Evolutionary conservation across 2,113 vertebrate genomes (phyloP).

Genomic region (Microtus montanus): DNA sequence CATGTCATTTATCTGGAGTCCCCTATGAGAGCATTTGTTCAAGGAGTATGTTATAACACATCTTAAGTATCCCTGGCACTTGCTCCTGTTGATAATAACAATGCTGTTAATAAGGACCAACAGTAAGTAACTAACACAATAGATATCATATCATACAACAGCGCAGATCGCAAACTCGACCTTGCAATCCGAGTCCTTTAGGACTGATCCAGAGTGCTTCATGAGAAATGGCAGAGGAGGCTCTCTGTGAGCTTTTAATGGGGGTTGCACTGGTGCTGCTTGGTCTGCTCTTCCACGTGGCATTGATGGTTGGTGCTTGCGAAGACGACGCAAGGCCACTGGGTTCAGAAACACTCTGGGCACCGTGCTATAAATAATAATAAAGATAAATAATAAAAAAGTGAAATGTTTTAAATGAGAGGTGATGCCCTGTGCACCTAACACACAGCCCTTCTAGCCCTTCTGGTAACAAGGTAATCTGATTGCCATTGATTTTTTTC

Average conservation of each 20-base stretch:
- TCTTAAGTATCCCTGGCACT: background rate
- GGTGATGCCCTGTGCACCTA: conserved; percentile 92
- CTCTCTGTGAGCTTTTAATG: background rate
- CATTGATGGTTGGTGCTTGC: conserved; percentile 45
- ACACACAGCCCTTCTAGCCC: conserved; percentile 91
- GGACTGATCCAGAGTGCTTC: background rate
- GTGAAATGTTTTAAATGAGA: conserved; percentile 90
- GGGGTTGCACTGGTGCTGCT: background rate
- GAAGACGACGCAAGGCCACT: conserved; percentile 72
- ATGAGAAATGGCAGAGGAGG: background rate
- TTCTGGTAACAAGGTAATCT: conserved; percentile 95
- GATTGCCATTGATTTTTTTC: conserved; percentile 97
- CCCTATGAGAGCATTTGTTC: conserved; percentile 23
- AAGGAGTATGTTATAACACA: background rate
- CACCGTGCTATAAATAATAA: conserved; percentile 86
- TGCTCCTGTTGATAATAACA: background rate
- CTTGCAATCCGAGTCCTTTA: background rate
- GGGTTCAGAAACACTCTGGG: conserved; percentile 54
- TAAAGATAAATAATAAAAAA: conserved; percentile 90
- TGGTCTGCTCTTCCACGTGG: conserved; percentile 36
- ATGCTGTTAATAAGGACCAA: conserved; percentile 46
- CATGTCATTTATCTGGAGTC: background rate
- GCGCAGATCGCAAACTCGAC: background rate
- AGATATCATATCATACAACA: background rate
- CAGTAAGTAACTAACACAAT: conserved; percentile 55